Percentiles rank a stretch among this genome's conserved stretches.
phyloP scores from a whole-genome alignment of 2,113 vertebrate genomes.

The Tachycineta bicolor region DNA sequence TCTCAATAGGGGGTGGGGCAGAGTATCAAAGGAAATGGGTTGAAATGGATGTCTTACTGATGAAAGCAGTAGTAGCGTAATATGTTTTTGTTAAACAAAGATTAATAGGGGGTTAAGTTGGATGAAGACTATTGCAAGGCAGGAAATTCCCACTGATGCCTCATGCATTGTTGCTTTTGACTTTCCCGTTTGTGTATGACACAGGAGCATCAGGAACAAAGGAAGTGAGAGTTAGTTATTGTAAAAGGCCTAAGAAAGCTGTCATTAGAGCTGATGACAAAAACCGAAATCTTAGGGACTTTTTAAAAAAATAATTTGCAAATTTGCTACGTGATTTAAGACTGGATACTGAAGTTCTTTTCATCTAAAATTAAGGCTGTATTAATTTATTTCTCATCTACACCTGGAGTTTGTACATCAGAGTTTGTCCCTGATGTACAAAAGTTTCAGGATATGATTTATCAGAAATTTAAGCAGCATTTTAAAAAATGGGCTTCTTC shows the following conservation, averaged over 20 bases:
- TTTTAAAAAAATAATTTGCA: neutral
- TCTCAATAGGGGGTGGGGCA: neutral
- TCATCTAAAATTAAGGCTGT: neutral
- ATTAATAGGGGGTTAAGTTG: neutral
- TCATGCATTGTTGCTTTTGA: slow-evolving; percentile 2
- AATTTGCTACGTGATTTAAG: neutral
- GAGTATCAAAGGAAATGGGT: neutral
- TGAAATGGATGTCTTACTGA: neutral
- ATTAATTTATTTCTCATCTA: neutral
- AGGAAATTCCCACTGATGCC: slow-evolving; percentile 51
- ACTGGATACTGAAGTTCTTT: neutral
- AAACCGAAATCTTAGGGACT: fast-evolving
- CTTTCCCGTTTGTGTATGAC: neutral
- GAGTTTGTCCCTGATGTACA: neutral
- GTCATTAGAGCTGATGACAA: neutral
- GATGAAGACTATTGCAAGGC: neutral
- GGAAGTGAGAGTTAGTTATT: neutral
- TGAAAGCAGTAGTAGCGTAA: neutral
- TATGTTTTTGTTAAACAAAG: neutral
- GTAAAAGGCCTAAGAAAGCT: neutral
- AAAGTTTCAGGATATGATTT: neutral
- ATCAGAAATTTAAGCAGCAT: neutral
- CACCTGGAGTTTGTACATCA: neutral
- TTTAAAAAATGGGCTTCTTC: neutral
- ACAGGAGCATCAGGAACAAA: slow-evolving; percentile 19